Evolutionary conservation across 2,888 invertebrate genomes (phyloP).

Genomic region (Schrankia costaestrigalis): DNA sequence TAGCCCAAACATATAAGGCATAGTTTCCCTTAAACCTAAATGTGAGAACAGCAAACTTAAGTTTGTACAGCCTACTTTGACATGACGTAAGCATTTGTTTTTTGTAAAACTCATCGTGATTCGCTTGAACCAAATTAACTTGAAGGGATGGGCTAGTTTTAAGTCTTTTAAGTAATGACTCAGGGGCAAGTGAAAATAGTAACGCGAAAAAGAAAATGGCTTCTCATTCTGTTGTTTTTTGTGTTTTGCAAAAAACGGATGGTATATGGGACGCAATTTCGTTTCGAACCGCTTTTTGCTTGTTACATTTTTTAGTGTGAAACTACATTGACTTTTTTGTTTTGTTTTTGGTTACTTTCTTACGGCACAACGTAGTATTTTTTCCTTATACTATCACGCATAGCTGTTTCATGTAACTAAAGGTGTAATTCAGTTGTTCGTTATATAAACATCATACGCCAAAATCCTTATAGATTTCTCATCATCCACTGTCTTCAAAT

Average conservation of each 20-base stretch:
- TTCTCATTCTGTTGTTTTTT: conserved; percentile 12
- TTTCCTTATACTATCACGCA: too few relatives aligned
- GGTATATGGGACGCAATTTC: conserved; percentile 17
- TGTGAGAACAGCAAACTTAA: neutral
- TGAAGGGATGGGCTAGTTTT: conserved; percentile 17
- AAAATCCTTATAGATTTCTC: too few relatives aligned
- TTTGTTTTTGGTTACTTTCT: neutral
- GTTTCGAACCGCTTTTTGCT: conserved; percentile 12
- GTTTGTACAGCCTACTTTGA: conserved; percentile 17
- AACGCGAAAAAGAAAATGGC: conserved; percentile 22
- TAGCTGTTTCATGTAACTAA: too few relatives aligned
- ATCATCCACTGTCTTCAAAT: too few relatives aligned
- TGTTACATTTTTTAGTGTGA: conserved; percentile 3
- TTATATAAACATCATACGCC: too few relatives aligned
- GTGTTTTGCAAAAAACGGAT: conserved; percentile 11
- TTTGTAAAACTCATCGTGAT: conserved; percentile 27
- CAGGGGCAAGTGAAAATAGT: conserved; percentile 21
- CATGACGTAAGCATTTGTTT: conserved; percentile 22
- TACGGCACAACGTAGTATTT: neutral
- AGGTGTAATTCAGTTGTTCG: too few relatives aligned
- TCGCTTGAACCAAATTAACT: conserved; percentile 21
- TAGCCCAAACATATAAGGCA: conserved; percentile 1
- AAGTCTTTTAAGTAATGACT: conserved; percentile 19
- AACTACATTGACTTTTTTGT: neutral
- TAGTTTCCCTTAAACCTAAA: neutral